Evolutionary conservation across 2,113 vertebrate genomes (phyloP).

Genomic region (Patagioenas fasciata): DNA sequence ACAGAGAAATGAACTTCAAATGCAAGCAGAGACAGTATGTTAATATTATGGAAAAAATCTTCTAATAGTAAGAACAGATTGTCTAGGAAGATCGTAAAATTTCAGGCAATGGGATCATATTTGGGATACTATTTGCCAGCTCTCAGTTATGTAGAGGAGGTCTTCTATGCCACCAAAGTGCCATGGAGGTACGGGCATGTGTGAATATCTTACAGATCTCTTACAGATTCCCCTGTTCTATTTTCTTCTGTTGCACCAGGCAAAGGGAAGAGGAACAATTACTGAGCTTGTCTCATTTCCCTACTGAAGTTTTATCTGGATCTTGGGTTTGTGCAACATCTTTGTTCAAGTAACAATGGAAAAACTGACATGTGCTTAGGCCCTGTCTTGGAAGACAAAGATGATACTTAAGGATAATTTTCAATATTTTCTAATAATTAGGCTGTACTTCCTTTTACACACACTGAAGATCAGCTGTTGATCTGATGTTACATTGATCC

Average conservation of each 20-base stretch:
- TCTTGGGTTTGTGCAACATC: neutral
- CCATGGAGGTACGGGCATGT: neutral
- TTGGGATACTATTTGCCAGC: neutral
- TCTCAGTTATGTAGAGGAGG: rapidly evolving
- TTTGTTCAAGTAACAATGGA: neutral
- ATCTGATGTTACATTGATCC: neutral
- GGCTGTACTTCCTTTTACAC: neutral
- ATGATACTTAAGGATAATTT: neutral
- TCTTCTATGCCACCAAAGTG: neutral
- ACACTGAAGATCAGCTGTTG: neutral
- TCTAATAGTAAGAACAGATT: neutral
- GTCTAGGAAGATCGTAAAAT: neutral
- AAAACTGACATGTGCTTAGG: neutral
- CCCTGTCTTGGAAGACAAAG: neutral
- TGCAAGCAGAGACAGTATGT: neutral
- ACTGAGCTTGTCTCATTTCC: neutral
- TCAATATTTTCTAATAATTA: neutral
- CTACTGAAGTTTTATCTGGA: neutral
- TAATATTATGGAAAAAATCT: neutral
- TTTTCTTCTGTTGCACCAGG: neutral
- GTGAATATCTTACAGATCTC: neutral
- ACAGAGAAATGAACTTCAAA: neutral
- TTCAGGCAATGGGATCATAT: neutral
- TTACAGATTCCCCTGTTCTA: neutral
- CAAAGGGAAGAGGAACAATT: neutral